A percentile compares a stretch with the other conserved stretches of the same genome.
These are phyloP conservation scores for Cathartes aura DNA, from an alignment of 2,113 vertebrate species.

Conservation along the genomic window DNA sequence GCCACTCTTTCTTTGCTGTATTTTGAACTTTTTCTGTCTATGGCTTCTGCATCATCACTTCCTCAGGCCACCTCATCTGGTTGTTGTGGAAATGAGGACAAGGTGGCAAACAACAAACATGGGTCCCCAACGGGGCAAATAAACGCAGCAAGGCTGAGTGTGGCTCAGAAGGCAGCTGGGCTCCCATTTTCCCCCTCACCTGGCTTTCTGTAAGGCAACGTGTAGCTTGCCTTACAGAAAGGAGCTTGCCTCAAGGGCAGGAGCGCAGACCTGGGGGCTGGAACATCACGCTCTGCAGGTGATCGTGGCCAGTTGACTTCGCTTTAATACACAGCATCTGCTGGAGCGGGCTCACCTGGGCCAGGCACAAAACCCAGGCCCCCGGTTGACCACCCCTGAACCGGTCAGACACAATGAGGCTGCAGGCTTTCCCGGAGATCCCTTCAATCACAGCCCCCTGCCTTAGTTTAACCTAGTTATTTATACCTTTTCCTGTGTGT, in stretches of 20 bases:
- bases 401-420: background rate
- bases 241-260: background rate
- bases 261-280: background rate
- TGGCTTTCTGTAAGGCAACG: background rate
- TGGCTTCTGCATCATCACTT: background rate
- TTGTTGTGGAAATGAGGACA: background rate
- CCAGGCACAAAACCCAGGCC: background rate
- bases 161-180: background rate
- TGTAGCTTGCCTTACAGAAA: background rate
- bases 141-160: background rate
- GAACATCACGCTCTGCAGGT: background rate
- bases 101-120: background rate
- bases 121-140: background rate
- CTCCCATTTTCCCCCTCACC: background rate
- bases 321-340: background rate
- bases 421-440: background rate
- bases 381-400: background rate
- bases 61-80: background rate
- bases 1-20: background rate
- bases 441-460: background rate
- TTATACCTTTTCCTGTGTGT: slow-evolving; percentile 57
- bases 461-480: slow-evolving; percentile 52
- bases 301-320: background rate
- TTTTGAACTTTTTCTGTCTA: background rate
- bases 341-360: background rate